Evolutionary conservation across 1,140 invertebrate genomes (phyloP), one percentile per base, ranked within the genome.

Genomic region (Lepeophtheirus salmonis): DNA sequence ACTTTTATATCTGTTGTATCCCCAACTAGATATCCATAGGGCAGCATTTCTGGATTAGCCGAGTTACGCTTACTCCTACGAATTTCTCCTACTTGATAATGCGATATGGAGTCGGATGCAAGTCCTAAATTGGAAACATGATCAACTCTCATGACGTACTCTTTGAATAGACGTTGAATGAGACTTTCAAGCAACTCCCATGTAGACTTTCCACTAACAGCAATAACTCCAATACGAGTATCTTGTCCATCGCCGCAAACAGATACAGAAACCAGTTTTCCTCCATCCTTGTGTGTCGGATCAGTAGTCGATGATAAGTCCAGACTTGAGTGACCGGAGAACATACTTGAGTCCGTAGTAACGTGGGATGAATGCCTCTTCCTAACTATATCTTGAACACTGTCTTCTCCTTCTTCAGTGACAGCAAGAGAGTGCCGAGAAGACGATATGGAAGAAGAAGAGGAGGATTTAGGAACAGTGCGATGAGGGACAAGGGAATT

Each of bases 121-220:
- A 98, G 73, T 13, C 92, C 92, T 21, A 98, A 73, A 72, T 86
- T 89, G 14, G 85, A 85, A 2, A 84, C 82, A 0, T 89, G 87
- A 73, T 98, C 94, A 63, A 97, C 82, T 65, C 87, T 80, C 4
- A 85, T 80, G 22, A 97, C 77, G 70, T 96, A 96, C 67, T 97
- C 89, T 70, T 95, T 95, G 68, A 97, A 94, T 61, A 86, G 82
- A 69, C 87, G 81, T 67, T 86, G 77, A 52, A 97, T 83, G 62
- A 86, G 82, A 64, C 84, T 84, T 70, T 97, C 92, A 63, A 97
- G 74, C 65, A 88, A 83, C 68, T 89, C 86, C 94, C 94, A 97
- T 25, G 84, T 89, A 0, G 88, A 92, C 71, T 92, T 91, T 25
- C 85, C 83, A 65, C 85, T 87, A 51, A 96, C 85, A 66, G 82